Percentiles rank a stretch among this genome's conserved stretches.
phyloP scores from a whole-genome alignment of 2,797 vertebrate species.

The Pygocentrus nattereri region DNA sequence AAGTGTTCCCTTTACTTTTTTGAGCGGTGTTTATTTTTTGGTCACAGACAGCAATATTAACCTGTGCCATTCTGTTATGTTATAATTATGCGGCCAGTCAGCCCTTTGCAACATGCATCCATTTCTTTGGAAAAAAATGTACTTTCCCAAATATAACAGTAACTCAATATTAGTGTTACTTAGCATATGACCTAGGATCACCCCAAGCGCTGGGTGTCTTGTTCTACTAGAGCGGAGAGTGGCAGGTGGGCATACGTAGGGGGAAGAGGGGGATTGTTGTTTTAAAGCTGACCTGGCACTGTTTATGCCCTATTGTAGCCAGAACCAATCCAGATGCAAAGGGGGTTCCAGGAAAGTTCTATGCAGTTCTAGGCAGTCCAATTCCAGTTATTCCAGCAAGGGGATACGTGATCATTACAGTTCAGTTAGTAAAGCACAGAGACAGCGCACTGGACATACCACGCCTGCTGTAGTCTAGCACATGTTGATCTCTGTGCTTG shows the following conservation, averaged over 20 bases:
- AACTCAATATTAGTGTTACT: constrained; percentile 10
- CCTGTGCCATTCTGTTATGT: background rate
- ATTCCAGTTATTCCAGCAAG: constrained; percentile 1
- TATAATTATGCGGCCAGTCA: background rate
- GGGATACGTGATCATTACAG: background rate
- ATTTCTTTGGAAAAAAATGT: constrained; percentile 2
- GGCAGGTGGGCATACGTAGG: background rate
- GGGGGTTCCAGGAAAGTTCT: constrained; percentile 31
- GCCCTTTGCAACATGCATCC: background rate
- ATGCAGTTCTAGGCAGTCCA: background rate
- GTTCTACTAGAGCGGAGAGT: background rate
- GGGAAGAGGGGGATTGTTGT: background rate
- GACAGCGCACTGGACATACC: background rate
- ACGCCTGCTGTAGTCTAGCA: constrained; percentile 1
- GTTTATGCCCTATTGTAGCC: background rate
- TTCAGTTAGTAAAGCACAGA: background rate
- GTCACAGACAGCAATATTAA: background rate
- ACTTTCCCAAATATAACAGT: background rate
- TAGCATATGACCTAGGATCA: background rate
- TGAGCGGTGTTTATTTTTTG: too few relatives aligned
- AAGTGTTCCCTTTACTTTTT: too few relatives aligned
- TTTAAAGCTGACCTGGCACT: constrained; percentile 26
- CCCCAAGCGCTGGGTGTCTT: constrained; percentile 5
- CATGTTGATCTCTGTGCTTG: background rate
- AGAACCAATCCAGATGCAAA: constrained; percentile 12